phyloP scores from a whole-genome alignment of 2,113 vertebrate species.

The Edolisoma coerulescens region DNA sequence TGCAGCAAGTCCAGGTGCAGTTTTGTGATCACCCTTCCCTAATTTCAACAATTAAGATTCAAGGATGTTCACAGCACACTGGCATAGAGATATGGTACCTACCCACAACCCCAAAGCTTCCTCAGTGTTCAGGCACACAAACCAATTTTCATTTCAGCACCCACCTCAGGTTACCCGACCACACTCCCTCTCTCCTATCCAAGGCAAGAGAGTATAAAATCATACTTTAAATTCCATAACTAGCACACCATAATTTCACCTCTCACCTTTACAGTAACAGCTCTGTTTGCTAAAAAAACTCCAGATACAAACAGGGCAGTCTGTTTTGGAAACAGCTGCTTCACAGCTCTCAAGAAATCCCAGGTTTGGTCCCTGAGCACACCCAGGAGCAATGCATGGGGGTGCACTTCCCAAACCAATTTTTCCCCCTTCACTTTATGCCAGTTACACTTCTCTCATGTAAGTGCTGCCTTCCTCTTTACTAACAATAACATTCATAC shows the following conservation, averaged over 20 bases:
- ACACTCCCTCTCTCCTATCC: background rate
- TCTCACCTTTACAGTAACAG: background rate
- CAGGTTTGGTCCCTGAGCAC: rapidly evolving
- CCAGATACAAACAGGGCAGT: background rate
- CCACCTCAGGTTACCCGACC: background rate
- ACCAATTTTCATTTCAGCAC: background rate
- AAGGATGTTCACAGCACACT: background rate
- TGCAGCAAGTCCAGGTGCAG: background rate
- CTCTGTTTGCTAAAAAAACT: background rate
- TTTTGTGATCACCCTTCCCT: background rate
- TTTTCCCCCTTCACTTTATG: background rate
- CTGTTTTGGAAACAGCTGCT: background rate
- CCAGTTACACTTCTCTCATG: background rate
- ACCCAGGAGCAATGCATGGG: background rate
- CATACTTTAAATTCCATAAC: background rate
- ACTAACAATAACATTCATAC: no score
- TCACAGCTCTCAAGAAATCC: background rate
- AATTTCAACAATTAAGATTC: background rate
- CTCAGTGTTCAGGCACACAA: background rate
- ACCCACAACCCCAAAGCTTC: background rate
- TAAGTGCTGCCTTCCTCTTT: background rate
- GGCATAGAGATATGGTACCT: background rate
- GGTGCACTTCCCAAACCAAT: background rate
- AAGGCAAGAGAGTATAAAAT: background rate
- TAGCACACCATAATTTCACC: background rate